phyloP scores from a whole-genome alignment of 1,140 invertebrate genomes.

The Atta texana region DNA sequence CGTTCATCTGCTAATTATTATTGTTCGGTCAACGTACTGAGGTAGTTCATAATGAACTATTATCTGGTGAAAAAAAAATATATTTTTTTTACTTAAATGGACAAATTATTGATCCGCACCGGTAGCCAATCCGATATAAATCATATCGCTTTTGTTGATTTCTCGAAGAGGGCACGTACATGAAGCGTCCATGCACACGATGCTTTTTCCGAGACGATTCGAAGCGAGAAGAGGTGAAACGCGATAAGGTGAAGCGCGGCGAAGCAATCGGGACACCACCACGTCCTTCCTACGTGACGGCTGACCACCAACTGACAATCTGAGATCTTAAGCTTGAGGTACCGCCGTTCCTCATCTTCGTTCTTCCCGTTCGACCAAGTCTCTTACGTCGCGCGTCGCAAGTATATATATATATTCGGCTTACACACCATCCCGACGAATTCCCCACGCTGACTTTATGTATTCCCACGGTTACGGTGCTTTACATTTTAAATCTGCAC shows the following conservation, averaged over 20 bases:
- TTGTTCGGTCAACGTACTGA: neutral
- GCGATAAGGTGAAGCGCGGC: neutral
- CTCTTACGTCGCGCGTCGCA: constrained; percentile 57
- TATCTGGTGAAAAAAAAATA: neutral
- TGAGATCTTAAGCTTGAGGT: constrained; percentile 81
- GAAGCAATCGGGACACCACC: constrained; percentile 44
- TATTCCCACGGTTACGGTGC: constrained; percentile 64
- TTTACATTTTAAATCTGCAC: constrained; percentile 32
- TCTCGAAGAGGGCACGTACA: neutral
- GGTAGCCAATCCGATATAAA: neutral
- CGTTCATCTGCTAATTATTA: neutral
- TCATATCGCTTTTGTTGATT: neutral
- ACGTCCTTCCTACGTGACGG: constrained; percentile 81
- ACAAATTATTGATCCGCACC: neutral
- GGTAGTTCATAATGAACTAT: neutral
- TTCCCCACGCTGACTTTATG: constrained; percentile 68
- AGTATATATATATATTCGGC: constrained; percentile 39
- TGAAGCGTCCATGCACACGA: constrained; percentile 30
- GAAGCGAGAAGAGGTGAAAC: neutral
- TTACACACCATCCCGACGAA: constrained; percentile 52
- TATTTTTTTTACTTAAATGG: neutral
- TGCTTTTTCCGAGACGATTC: neutral
- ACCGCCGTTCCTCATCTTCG: constrained; percentile 84
- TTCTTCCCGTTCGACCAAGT: constrained; percentile 76
- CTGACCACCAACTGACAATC: constrained; percentile 84